These are phyloP conservation scores for Erpornis zantholeuca DNA, from an alignment of 2,113 vertebrate genomes.

Conservation along the genomic window DNA sequence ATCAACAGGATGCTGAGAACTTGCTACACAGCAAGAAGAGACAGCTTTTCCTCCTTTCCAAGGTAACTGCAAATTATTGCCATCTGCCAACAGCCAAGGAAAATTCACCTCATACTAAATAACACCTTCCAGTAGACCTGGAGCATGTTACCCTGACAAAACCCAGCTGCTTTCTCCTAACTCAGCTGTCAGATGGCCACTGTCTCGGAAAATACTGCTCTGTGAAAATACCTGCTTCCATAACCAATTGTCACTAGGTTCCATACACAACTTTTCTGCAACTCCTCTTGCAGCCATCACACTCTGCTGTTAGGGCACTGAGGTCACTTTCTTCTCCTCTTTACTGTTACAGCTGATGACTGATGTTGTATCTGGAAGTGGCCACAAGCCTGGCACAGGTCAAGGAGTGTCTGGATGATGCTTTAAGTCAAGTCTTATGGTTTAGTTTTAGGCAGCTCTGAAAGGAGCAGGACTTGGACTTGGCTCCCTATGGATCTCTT, in stretches of 20 bases:
- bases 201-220: background rate
- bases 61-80: background rate
- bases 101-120: background rate
- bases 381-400: background rate
- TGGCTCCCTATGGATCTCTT: background rate
- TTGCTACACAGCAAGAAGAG: background rate
- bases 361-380: background rate
- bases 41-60: background rate
- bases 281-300: background rate
- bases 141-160: background rate
- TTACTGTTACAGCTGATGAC: background rate
- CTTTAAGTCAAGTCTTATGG: background rate
- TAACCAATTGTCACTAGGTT: fast-evolving
- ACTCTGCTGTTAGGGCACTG: background rate
- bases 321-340: background rate
- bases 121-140: background rate
- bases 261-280: background rate
- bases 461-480: background rate
- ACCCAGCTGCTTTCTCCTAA: background rate
- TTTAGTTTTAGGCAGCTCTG: background rate
- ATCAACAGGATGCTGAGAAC: background rate
- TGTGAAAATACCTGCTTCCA: background rate
- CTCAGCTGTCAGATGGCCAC: background rate
- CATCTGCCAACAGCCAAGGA: background rate
- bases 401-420: background rate